Evolutionary conservation across 2,888 invertebrate species (phyloP), one percentile per base, ranked within the genome.

Genomic region (Laothoe populi): DNA sequence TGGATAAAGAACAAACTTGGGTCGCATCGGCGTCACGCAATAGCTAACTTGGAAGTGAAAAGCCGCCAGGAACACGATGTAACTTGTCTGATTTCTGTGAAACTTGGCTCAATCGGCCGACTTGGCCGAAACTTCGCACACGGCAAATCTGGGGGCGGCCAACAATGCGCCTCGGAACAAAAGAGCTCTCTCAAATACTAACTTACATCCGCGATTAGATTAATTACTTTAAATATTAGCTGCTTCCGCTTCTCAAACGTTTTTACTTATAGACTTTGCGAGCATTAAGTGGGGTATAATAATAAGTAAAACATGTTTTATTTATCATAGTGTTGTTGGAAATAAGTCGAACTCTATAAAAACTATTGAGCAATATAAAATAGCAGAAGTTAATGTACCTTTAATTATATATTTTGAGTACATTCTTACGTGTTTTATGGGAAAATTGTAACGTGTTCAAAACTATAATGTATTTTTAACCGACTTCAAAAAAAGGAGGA

Each of bases 141-240:
- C 83, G 81, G 78, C 81, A 79, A 83, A 82, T 83, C 81, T 75
- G 73, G 71, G 82, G 78, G 78, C 73, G 81, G 77, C 78, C 85
- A 86, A 89, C 88, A 90, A 90, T 88, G 83, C 83, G 76, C 66
- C 70, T 67, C 72, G 75, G 84, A 86, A 90, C 88, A 90, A 90
- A 84, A 84, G 86, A 79, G 75, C 83, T 80, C 81, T 79, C 77
- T 75, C 68, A 75, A 83, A 84, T 83, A 75, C 69, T 71, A 69
- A 67, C 66, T 64, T 78, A 80, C 78, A 79, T 72, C 75, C 73
- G 70, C 71, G 76, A 78, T 77, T 78, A 78, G 75, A 82, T 81
- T 75, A 79, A 82, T 76, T 73, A 71, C 69, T 59, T 62, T 66
- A 61, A 40, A 57, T 58, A 62, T 62, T 58, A 62, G 61, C 62